Evolutionary conservation across 2,113 vertebrate genomes (phyloP).

Genomic region (Macquaria ambigua): DNA sequence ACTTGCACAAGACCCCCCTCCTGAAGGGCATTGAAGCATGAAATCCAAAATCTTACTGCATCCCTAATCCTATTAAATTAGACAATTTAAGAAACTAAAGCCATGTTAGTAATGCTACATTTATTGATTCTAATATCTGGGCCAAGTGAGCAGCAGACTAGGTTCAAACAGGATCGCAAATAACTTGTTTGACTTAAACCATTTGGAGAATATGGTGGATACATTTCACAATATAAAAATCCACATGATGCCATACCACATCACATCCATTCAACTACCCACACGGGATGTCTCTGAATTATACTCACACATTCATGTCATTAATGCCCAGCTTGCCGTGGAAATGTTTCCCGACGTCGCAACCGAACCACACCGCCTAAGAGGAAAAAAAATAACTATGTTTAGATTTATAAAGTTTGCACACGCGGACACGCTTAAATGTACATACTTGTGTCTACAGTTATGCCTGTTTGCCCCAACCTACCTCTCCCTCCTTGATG

Average conservation of each 20-base stretch:
- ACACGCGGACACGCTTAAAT: background rate
- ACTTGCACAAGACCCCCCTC: background rate
- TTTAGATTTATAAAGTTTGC: background rate
- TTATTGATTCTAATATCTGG: background rate
- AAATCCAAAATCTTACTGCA: background rate
- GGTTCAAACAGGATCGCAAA: background rate
- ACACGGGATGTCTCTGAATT: background rate
- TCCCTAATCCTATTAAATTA: background rate
- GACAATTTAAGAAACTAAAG: background rate
- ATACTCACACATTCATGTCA: slow-evolving; percentile 95
- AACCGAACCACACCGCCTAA: slow-evolving; percentile 98
- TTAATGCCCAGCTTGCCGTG: slow-evolving; percentile 97
- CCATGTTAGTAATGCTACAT: background rate
- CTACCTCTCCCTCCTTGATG: slow-evolving; percentile 96
- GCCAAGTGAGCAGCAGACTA: background rate
- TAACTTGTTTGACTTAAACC: background rate
- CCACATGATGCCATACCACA: background rate
- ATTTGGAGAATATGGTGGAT: background rate
- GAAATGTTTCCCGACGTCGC: slow-evolving; percentile 97
- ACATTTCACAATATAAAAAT: background rate
- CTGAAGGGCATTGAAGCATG: background rate
- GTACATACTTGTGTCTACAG: background rate
- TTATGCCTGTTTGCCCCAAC: background rate
- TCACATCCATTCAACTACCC: background rate
- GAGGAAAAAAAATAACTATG: background rate